A percentile compares a stretch with the other conserved stretches of the same genome.
phyloP scores from a whole-genome alignment of 2,113 vertebrate genomes.

The Edolisoma coerulescens region DNA sequence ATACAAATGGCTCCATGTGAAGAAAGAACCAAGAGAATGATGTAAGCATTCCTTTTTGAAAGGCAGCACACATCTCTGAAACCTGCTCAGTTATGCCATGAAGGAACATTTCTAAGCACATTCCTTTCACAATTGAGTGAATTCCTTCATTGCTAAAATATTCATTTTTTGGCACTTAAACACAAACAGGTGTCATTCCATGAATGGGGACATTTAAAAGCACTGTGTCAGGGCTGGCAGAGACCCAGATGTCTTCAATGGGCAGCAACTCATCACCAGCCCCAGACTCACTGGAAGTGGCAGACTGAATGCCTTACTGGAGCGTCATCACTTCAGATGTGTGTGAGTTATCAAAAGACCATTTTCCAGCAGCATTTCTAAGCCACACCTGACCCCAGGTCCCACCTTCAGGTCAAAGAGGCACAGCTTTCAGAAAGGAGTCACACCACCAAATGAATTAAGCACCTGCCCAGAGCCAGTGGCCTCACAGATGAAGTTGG shows the following conservation, averaged over 20 bases:
- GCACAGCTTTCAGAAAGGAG: background rate
- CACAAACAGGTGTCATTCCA: constrained; percentile 22
- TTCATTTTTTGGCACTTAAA: constrained; percentile 17
- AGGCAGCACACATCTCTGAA: background rate
- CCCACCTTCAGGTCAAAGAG: background rate
- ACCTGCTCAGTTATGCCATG: background rate
- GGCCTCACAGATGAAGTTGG: background rate
- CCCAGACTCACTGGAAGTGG: background rate
- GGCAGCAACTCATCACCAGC: background rate
- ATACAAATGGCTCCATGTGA: background rate
- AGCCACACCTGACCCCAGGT: background rate
- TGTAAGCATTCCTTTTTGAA: background rate
- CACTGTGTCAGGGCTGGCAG: background rate
- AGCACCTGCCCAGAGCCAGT: background rate
- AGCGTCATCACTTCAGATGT: background rate
- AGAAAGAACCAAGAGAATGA: background rate
- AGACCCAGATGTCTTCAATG: background rate
- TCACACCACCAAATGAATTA: background rate
- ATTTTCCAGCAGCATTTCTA: background rate
- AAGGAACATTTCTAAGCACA: background rate
- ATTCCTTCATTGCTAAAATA: constrained; percentile 32
- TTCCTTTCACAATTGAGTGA: constrained; percentile 29
- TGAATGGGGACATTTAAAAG: constrained; percentile 43
- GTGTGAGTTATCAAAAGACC: background rate
- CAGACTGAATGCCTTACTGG: background rate